These are phyloP conservation scores for Dicerorhinus sumatrensis DNA, from an alignment of 2,113 vertebrate species.

Conservation along the genomic window DNA sequence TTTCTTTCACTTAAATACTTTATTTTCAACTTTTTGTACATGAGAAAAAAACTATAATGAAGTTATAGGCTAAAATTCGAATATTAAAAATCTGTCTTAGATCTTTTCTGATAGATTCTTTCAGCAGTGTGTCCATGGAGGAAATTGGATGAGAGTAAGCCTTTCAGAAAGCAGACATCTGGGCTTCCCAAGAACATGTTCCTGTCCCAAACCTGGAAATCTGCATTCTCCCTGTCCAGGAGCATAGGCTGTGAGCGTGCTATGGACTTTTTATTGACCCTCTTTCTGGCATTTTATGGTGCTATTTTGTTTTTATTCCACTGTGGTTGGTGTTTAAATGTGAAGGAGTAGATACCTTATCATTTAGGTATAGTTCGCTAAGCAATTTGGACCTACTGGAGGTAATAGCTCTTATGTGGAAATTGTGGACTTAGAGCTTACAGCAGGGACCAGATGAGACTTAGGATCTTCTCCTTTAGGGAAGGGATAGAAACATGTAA, in stretches of 20 bases:
- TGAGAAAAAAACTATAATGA: background rate
- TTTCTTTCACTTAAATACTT: background rate
- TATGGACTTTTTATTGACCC: background rate
- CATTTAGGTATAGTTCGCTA: background rate
- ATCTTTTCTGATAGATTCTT: background rate
- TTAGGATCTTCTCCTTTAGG: background rate
- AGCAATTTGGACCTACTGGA: background rate
- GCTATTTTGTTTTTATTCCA: background rate
- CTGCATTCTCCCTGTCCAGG: background rate
- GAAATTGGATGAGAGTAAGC: background rate
- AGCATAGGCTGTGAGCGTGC: accelerated
- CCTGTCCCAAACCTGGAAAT: background rate
- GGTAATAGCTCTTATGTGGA: background rate
- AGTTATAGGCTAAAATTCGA: background rate
- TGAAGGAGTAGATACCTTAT: background rate
- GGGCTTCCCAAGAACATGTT: background rate
- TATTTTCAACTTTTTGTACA: background rate
- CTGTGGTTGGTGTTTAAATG: background rate
- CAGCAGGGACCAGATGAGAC: background rate
- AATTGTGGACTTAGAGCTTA: background rate
- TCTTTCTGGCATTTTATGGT: background rate
- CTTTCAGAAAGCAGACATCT: background rate
- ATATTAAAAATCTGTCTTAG: background rate
- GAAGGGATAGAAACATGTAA: background rate
- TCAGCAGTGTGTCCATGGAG: background rate